Evolutionary conservation across 2,797 vertebrate species (phyloP).

Genomic region (Eremophila alpestris): DNA sequence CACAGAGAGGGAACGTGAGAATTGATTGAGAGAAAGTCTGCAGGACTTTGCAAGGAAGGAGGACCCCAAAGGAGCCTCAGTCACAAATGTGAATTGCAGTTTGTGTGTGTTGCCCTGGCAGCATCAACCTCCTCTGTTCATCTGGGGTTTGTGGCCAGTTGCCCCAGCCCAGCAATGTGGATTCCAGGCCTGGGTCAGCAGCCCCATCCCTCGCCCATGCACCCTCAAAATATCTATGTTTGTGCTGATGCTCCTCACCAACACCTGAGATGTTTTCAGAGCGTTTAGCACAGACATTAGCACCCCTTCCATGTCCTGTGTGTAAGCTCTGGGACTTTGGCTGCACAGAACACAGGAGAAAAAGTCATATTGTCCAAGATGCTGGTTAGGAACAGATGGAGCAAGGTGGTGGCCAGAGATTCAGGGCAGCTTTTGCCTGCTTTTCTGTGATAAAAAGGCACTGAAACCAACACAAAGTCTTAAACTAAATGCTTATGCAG

Average conservation of each 20-base stretch:
- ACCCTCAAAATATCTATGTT: background rate
- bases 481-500: background rate
- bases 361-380: background rate
- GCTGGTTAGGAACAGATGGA: background rate
- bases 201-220: background rate
- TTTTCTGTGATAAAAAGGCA: background rate
- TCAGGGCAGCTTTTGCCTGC: background rate
- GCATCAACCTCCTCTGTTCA: background rate
- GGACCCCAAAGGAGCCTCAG: background rate
- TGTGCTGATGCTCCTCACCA: background rate
- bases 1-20: background rate
- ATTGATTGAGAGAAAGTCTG: background rate
- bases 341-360: background rate
- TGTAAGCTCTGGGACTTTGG: background rate
- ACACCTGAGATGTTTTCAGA: fast-evolving
- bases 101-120: background rate
- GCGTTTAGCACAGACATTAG: background rate
- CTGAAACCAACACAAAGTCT: background rate
- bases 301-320: background rate
- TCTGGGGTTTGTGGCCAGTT: background rate
- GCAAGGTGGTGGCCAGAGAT: background rate
- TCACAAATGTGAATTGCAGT: background rate
- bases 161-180: background rate
- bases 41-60: background rate
- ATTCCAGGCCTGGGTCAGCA: background rate